These are phyloP conservation scores for Phoeniculus purpureus DNA, from an alignment of 2,797 vertebrate species.

Conservation along the genomic window DNA sequence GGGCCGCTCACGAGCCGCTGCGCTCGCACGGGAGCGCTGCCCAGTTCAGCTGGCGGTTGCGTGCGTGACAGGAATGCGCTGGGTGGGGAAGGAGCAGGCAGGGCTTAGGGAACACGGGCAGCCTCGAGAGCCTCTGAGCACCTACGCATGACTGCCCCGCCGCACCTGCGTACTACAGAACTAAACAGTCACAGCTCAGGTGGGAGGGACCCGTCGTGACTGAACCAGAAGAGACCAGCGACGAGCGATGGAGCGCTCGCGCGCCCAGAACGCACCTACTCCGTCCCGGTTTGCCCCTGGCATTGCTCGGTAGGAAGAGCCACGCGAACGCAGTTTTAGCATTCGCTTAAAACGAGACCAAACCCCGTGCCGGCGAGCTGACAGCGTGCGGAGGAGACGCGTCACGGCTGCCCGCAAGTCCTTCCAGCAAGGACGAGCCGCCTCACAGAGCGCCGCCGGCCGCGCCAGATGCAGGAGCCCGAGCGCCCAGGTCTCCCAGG, in stretches of 20 bases:
- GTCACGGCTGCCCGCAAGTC: not conserved
- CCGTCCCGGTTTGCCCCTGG: not conserved
- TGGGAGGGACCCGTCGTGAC: not conserved
- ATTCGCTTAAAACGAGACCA: no score
- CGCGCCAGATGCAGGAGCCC: not conserved
- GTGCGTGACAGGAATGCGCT: not conserved
- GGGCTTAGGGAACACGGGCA: not conserved
- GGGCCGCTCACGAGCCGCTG: not conserved
- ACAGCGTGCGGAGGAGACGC: not conserved
- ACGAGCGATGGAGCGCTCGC: not conserved
- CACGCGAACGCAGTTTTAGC: not conserved
- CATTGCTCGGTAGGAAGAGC: not conserved
- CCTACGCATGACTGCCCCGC: not conserved
- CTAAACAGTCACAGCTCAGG: not conserved
- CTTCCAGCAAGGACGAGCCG: not conserved
- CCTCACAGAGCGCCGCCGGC: no score
- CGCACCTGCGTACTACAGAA: not conserved
- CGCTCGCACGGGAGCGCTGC: not conserved
- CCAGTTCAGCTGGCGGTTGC: not conserved
- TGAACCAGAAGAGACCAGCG: not conserved
- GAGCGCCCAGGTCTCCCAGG: conserved; percentile 1
- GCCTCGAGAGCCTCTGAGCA: not conserved
- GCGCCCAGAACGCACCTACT: not conserved
- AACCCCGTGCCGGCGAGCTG: no score
- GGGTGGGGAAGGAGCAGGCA: not conserved